A percentile compares a stretch with the other conserved stretches of the same genome.
These are phyloP conservation scores for rabbit (Oryctolagus cuniculus) DNA, from an alignment of 2,113 vertebrate species.

Conservation along the genomic window mOryCun1.1 NC_091441.1:49766501-49767000, in stretches of 20 bases:
- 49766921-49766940: not conserved
- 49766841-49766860: slow-evolving; percentile 59
- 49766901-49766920: slow-evolving; percentile 40
- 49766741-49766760: slow-evolving; percentile 46
- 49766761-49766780: slow-evolving; percentile 46
- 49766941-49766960: no score
- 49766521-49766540: slow-evolving; percentile 65
- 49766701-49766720: not conserved
- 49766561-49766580: slow-evolving; percentile 79
- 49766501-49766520: slow-evolving; percentile 79
- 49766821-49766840: not conserved
- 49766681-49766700: not conserved
- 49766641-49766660: slow-evolving; percentile 73
- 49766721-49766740: slow-evolving; percentile 43
- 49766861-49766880: slow-evolving; percentile 5
- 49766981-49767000: no score
- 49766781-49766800: slow-evolving; percentile 54
- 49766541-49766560: slow-evolving; percentile 76
- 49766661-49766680: not conserved
- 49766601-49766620: slow-evolving; percentile 42
- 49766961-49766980: no score
- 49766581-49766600: slow-evolving; percentile 78
- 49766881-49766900: not conserved
- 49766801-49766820: slow-evolving; percentile 42
- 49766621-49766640: slow-evolving; percentile 70